Evolutionary conservation across 2,797 vertebrate genomes (phyloP).

Genomic region (Sebastes trivittatus): DNA sequence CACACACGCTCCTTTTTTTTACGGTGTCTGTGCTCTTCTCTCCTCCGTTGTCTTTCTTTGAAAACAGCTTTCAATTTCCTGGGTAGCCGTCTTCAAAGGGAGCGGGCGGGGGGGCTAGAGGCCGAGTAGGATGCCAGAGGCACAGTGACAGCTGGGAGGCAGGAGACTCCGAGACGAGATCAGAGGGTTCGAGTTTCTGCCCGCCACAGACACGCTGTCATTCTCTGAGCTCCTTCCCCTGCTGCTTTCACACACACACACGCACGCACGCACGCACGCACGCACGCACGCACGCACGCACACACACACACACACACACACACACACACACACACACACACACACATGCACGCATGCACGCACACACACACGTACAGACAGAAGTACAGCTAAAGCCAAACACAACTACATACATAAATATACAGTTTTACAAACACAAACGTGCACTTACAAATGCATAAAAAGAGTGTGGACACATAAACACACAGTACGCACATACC

Average conservation of each 20-base stretch:
- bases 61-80: conserved; percentile 84
- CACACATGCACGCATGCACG: not conserved
- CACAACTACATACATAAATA: not conserved
- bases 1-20: conserved; percentile 2
- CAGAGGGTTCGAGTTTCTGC: conserved; percentile 78
- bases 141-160: conserved; percentile 84
- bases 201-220: conserved; percentile 70
- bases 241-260: conserved; percentile 53
- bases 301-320: too few species aligned
- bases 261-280: too few species aligned
- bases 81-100: conserved; percentile 78
- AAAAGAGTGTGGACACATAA: not conserved
- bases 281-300: not conserved
- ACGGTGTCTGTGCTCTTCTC: conserved; percentile 34
- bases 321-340: too few species aligned
- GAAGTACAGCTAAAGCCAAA: not conserved
- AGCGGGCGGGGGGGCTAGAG: conserved; percentile 44
- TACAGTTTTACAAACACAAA: conserved; percentile 3
- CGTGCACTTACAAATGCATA: not conserved
- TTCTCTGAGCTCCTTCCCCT: conserved; percentile 65
- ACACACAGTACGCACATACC: not conserved
- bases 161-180: conserved; percentile 77
- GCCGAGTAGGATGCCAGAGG: conserved; percentile 73
- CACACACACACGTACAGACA: conserved; percentile 1
- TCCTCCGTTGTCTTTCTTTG: conserved; percentile 74